Conservation (phyloP, 2,888 invertebrate species). For the Calliphora vomitoria region DNA sequence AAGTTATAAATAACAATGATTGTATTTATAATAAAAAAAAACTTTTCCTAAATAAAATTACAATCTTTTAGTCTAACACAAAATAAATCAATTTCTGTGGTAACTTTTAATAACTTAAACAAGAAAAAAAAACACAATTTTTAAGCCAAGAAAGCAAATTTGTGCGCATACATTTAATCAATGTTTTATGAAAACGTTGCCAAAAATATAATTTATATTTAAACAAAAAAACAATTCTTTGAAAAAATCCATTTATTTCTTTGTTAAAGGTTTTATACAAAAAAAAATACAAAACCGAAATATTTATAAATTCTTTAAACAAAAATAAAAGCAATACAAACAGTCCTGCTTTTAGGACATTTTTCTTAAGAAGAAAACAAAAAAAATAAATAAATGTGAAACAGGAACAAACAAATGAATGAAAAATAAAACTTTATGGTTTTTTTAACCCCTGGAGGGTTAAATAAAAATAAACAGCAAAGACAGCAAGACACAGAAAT, state of each 20-base stretch:
- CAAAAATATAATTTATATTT: slow-evolving; percentile 36
- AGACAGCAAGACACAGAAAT: slow-evolving; percentile 15
- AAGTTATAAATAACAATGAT: background rate
- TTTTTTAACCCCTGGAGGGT: slow-evolving; percentile 11
- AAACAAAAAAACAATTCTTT: background rate
- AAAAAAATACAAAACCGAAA: background rate
- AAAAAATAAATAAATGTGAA: background rate
- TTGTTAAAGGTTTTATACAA: background rate
- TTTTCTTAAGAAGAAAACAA: background rate
- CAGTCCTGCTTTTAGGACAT: background rate
- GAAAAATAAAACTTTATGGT: slow-evolving; percentile 14
- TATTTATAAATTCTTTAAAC: background rate
- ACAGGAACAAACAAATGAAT: slow-evolving; percentile 20
- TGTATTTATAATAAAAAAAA: background rate
- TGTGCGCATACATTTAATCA: slow-evolving; percentile 37
- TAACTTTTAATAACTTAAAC: background rate
- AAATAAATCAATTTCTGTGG: slow-evolving; percentile 16
- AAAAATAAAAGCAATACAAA: slow-evolving; percentile 11
- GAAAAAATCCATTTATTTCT: background rate
- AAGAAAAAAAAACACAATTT: background rate
- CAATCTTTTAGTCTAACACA: background rate
- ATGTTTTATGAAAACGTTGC: slow-evolving; percentile 52
- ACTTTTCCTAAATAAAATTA: background rate
- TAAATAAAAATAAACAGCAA: background rate
- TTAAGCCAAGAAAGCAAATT: slow-evolving; percentile 39